A percentile compares a stretch with the other conserved stretches of the same genome.
phyloP scores from a whole-genome alignment of 2,113 vertebrate genomes.

The Poecile atricapillus region DNA sequence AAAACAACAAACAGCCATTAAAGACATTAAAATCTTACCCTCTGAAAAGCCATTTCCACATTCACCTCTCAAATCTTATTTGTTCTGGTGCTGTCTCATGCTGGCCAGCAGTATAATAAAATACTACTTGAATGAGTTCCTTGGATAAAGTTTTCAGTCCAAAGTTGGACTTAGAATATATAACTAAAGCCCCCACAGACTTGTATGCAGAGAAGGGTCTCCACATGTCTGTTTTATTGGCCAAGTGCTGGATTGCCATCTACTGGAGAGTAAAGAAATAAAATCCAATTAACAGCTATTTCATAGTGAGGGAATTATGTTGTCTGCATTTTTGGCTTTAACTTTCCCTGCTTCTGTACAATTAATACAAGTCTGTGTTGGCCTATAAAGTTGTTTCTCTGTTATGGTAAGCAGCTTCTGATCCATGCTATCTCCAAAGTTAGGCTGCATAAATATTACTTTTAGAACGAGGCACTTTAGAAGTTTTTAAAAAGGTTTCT shows the following conservation, averaged over 20 bases:
- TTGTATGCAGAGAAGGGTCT: background rate
- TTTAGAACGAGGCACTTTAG: background rate
- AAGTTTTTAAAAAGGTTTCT: background rate
- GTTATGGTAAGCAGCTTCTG: background rate
- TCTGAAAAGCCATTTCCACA: background rate
- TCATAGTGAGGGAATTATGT: background rate
- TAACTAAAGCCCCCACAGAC: background rate
- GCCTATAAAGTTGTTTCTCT: background rate
- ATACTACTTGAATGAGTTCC: background rate
- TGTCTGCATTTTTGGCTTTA: background rate
- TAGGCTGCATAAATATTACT: background rate
- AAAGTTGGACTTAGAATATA: background rate
- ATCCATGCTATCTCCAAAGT: background rate
- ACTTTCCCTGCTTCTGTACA: background rate
- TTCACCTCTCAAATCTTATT: background rate
- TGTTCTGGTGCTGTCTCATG: background rate
- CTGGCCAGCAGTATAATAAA: background rate
- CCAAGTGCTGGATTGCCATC: slow-evolving; percentile 59
- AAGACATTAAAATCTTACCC: background rate
- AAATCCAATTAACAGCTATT: background rate
- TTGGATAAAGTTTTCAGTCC: background rate
- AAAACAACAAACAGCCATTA: background rate
- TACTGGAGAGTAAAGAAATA: slow-evolving; percentile 47
- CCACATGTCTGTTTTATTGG: background rate
- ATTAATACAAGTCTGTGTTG: background rate